phyloP scores from a whole-genome alignment of 1,140 invertebrate genomes.

The Drosophila punjabiensis region DNA sequence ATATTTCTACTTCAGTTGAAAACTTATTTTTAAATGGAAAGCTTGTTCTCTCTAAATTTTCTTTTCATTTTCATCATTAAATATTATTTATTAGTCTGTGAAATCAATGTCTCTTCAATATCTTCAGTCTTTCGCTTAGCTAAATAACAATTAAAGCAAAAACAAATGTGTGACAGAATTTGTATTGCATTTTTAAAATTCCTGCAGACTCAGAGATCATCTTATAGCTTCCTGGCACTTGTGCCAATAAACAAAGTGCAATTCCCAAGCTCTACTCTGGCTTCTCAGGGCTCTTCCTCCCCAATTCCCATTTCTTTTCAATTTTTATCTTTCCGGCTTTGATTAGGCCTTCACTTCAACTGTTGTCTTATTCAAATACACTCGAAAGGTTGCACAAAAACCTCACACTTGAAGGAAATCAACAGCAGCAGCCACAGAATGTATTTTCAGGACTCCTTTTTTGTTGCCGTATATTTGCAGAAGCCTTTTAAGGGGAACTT shows the following conservation, averaged over 20 bases:
- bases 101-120: not conserved
- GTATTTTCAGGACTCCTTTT: slow-evolving; percentile 22
- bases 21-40: not conserved
- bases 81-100: not conserved
- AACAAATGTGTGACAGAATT: not conserved
- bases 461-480: slow-evolving; percentile 30
- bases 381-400: slow-evolving; percentile 38
- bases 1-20: too few species aligned
- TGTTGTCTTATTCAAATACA: slow-evolving; percentile 53
- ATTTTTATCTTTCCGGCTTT: slow-evolving; percentile 23
- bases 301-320: slow-evolving; percentile 17
- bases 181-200: not conserved
- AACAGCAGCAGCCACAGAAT: slow-evolving; percentile 37
- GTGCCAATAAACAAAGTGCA: slow-evolving; percentile 22
- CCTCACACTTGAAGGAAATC: slow-evolving; percentile 38
- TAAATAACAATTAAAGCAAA: not conserved
- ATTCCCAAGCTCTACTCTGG: not conserved
- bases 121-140: not conserved
- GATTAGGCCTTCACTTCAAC: slow-evolving; percentile 46
- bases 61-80: not conserved
- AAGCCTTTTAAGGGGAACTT: slow-evolving; percentile 56
- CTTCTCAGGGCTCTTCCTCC: not conserved
- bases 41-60: not conserved
- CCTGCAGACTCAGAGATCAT: not conserved
- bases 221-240: not conserved